phyloP scores from a whole-genome alignment of 2,888 invertebrate species.

The Drosophila paranaensis region DNA sequence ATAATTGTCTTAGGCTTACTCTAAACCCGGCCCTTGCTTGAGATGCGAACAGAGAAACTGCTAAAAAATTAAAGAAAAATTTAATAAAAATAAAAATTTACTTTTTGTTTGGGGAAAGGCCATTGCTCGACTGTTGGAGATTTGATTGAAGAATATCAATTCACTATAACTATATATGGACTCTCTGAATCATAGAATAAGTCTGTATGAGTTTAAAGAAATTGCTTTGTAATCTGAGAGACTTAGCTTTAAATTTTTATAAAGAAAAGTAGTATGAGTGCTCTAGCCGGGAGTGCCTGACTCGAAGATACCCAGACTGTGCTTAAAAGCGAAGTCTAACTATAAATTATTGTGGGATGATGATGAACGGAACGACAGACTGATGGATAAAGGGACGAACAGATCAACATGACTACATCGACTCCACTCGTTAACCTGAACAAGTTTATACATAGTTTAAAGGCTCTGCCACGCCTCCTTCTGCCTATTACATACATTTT shows the following conservation, averaged over 20 bases:
- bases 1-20: conserved; percentile 58
- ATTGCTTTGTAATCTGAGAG: neutral
- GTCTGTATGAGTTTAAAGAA: neutral
- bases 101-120: neutral
- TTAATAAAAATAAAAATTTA: neutral
- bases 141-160: too few species aligned
- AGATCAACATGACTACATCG: neutral
- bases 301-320: neutral
- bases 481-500: too few species aligned
- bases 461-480: neutral
- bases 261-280: neutral
- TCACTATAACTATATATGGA: neutral
- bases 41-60: neutral
- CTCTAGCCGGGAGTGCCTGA: neutral
- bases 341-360: too few species aligned
- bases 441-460: too few species aligned
- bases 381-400: too few species aligned
- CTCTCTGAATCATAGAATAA: neutral
- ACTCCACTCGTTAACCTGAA: neutral
- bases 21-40: too few species aligned
- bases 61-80: too few species aligned
- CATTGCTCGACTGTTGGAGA: too few species aligned
- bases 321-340: too few species aligned
- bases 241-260: neutral
- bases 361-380: too few species aligned